Evolutionary conservation across 2,888 invertebrate species (phyloP).

Genomic region (Clistopyga incitator): DNA sequence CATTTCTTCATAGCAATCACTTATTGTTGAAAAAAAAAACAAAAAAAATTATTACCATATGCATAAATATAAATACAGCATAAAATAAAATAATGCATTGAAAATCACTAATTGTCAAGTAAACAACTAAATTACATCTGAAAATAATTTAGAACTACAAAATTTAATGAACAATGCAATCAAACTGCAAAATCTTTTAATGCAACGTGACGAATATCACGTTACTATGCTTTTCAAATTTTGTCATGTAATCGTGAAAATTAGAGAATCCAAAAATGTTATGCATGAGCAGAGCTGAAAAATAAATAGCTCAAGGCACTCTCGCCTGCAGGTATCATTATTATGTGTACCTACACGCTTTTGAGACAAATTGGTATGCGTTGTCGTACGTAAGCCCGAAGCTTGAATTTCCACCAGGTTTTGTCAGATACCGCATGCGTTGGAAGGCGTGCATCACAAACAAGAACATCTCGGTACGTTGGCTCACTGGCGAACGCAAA

Average conservation of each 20-base stretch:
- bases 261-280: too few relatives aligned
- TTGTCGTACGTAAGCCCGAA: not conserved
- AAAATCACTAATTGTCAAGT: constrained; percentile 13
- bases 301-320: too few relatives aligned
- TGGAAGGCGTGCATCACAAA: constrained; percentile 35
- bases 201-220: constrained; percentile 42
- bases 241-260: too few relatives aligned
- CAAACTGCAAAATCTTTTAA: constrained; percentile 30
- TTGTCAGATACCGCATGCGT: constrained; percentile 2
- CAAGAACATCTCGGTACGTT: constrained; percentile 42
- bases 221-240: too few relatives aligned
- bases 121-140: constrained; percentile 28
- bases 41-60: too few relatives aligned
- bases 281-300: too few relatives aligned
- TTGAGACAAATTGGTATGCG: not conserved
- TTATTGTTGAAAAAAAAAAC: too few relatives aligned
- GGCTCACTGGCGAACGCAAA: constrained; percentile 13
- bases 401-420: not conserved
- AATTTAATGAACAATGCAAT: constrained; percentile 4
- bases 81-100: not conserved
- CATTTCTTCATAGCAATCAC: too few relatives aligned
- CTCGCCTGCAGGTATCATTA: too few relatives aligned
- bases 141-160: constrained; percentile 12
- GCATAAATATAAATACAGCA: not conserved
- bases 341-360: not conserved